These are phyloP conservation scores for Periophthalmodon schlosseri DNA, from an alignment of 2,113 vertebrate species.

Conservation along the genomic window DNA sequence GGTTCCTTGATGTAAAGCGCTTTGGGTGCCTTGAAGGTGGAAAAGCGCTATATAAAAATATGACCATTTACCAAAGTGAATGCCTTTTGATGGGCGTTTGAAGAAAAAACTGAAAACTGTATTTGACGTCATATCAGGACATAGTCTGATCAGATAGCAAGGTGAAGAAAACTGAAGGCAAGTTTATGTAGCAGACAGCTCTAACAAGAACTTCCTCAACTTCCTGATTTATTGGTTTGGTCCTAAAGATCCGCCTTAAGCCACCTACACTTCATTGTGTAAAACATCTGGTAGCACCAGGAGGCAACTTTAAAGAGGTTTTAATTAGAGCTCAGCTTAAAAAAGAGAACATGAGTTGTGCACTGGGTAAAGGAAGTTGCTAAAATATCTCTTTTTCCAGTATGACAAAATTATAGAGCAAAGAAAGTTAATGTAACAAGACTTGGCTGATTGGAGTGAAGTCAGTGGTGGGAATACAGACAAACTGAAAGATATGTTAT, in stretches of 20 bases:
- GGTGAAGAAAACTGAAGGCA: neutral
- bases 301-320: slow-evolving; percentile 31
- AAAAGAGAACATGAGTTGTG: slow-evolving; percentile 9
- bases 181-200: slow-evolving; percentile 1
- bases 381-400: slow-evolving; percentile 12
- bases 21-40: too few relatives aligned
- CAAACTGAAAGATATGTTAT: neutral
- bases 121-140: neutral
- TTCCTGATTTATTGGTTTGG: slow-evolving; percentile 40
- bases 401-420: slow-evolving; percentile 9
- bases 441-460: neutral
- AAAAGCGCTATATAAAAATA: too few relatives aligned
- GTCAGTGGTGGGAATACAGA: neutral
- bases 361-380: slow-evolving; percentile 1
- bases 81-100: neutral
- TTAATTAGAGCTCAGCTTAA: slow-evolving; percentile 21
- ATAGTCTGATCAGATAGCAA: neutral
- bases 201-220: slow-evolving; percentile 24
- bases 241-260: slow-evolving; percentile 28
- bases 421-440: neutral
- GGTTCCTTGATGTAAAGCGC: too few relatives aligned
- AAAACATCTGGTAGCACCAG: slow-evolving; percentile 51
- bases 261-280: slow-evolving; percentile 18
- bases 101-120: neutral
- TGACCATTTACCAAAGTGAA: neutral